These are phyloP conservation scores for Malacosoma neustria DNA, from an alignment of 2,888 invertebrate genomes.

Conservation along the genomic window DNA sequence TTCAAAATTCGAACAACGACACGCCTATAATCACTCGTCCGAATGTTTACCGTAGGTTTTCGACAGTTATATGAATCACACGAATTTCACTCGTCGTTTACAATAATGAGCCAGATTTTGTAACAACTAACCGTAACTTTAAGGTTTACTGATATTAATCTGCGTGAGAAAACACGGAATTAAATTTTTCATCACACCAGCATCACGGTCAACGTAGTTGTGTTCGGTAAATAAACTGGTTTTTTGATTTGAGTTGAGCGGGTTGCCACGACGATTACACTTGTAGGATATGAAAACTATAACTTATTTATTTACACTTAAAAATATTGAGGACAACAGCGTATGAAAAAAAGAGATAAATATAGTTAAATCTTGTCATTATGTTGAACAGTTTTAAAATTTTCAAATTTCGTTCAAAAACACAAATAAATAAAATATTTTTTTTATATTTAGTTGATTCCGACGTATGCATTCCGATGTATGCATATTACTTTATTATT, in stretches of 20 bases:
- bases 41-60: conserved; percentile 7
- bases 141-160: conserved; percentile 18
- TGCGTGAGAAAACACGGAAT: conserved; percentile 29
- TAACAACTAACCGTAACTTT: conserved; percentile 13
- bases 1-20: conserved; percentile 56
- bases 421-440: no score
- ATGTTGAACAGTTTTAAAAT: no score
- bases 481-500: no score
- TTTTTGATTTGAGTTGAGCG: conserved; percentile 36
- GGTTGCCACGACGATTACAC: background rate
- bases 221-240: conserved; percentile 68
- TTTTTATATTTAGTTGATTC: no score
- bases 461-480: no score
- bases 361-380: no score
- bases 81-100: background rate
- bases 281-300: background rate
- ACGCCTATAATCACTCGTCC: conserved; percentile 34
- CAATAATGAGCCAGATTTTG: conserved; percentile 7
- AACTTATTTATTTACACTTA: no score
- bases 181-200: conserved; percentile 18
- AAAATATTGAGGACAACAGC: no score
- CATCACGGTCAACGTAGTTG: conserved; percentile 28
- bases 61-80: conserved; percentile 9
- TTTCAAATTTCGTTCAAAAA: no score
- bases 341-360: no score